These are phyloP conservation scores for Doris montereyensis DNA, from an alignment of 2,888 invertebrate species.

Conservation along the genomic window DNA sequence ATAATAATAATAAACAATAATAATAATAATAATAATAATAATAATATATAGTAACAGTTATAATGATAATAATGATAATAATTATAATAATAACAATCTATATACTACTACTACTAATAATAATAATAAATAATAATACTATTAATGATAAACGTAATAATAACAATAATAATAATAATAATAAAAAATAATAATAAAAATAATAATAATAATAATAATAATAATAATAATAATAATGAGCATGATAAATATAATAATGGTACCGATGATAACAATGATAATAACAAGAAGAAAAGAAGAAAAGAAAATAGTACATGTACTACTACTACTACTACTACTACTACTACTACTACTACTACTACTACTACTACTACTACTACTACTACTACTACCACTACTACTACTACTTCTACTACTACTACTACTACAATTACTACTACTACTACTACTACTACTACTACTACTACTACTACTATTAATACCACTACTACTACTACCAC, in stretches of 20 bases:
- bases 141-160: not conserved
- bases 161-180: not conserved
- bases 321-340: not conserved
- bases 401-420: not conserved
- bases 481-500: constrained; percentile 20
- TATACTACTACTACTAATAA: too few species aligned
- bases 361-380: not conserved
- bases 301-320: not conserved
- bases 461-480: constrained; percentile 11
- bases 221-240: not conserved
- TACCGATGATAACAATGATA: not conserved
- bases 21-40: too few species aligned
- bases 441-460: constrained; percentile 17
- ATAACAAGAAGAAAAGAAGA: not conserved
- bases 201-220: not conserved
- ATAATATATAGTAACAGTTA: too few species aligned
- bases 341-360: not conserved
- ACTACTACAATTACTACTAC: constrained; percentile 10
- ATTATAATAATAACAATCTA: too few species aligned
- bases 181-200: not conserved
- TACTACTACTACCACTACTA: not conserved
- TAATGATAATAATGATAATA: too few species aligned
- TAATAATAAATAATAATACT: not conserved
- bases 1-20: too few species aligned
- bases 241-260: not conserved